phyloP scores from a whole-genome alignment of 2,797 vertebrate genomes.

The Carduelis carduelis region DNA sequence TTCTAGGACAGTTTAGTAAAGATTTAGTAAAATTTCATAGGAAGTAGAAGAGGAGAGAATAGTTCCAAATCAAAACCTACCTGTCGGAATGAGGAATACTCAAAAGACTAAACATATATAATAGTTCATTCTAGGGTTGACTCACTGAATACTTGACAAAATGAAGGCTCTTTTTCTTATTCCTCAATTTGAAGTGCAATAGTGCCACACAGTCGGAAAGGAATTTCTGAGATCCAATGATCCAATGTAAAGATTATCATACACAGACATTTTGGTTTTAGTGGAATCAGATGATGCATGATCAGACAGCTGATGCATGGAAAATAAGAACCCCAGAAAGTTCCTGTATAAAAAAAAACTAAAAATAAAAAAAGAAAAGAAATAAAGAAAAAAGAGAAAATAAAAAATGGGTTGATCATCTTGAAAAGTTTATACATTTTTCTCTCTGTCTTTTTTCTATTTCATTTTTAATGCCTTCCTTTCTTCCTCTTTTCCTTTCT shows the following conservation, averaged over 20 bases:
- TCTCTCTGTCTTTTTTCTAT: neutral
- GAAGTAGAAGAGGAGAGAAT: neutral
- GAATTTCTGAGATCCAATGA: neutral
- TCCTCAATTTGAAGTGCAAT: neutral
- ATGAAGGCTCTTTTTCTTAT: neutral
- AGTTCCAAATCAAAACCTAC: neutral
- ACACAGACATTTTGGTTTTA: rapidly evolving
- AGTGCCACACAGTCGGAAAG: rapidly evolving
- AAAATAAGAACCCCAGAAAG: rapidly evolving
- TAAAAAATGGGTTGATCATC: neutral
- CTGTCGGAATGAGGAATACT: neutral
- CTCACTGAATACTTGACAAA: neutral
- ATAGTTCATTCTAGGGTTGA: rapidly evolving
- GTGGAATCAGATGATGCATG: too few species aligned
- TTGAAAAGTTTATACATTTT: neutral
- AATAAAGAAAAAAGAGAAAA: too few species aligned
- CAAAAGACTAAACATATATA: neutral
- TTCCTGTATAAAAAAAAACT: too few species aligned
- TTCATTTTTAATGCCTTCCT: neutral
- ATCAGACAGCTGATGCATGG: rapidly evolving
- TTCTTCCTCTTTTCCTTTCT: neutral
- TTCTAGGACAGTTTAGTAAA: neutral
- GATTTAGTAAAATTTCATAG: neutral
- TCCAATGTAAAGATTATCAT: rapidly evolving
- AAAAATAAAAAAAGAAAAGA: too few species aligned